phyloP scores from a whole-genome alignment of 2,888 invertebrate genomes.

The Nipponacmea schrenckii region DNA sequence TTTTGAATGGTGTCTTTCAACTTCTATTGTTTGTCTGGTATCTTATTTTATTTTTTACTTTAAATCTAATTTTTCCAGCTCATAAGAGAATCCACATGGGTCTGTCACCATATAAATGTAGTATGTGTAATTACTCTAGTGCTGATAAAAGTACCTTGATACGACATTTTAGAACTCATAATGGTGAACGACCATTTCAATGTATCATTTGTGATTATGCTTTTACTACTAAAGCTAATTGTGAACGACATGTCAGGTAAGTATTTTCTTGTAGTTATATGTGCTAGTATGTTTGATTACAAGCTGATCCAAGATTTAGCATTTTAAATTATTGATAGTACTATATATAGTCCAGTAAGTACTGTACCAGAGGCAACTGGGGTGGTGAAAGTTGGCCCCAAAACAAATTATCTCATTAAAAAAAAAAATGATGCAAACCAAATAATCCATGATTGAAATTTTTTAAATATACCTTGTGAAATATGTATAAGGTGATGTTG shows the following conservation, averaged over 20 bases:
- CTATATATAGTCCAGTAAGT: too few species aligned
- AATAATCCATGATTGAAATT: too few species aligned
- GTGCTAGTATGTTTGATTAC: neutral
- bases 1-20: too few species aligned
- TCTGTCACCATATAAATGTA: conserved; percentile 85
- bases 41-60: too few species aligned
- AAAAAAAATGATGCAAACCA: too few species aligned
- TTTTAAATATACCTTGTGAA: too few species aligned
- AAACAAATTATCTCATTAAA: too few species aligned
- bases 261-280: conserved; percentile 8
- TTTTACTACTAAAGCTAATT: conserved; percentile 97
- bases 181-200: conserved; percentile 93
- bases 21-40: too few species aligned
- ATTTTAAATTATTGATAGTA: too few species aligned
- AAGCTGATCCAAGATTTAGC: neutral
- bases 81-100: conserved; percentile 77
- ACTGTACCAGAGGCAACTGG: too few species aligned
- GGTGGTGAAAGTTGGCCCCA: too few species aligned
- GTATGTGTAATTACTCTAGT: conserved; percentile 90
- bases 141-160: conserved; percentile 91
- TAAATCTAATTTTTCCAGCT: conserved; percentile 30
- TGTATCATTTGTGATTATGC: conserved; percentile 95
- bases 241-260: conserved; percentile 85
- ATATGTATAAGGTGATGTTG: too few species aligned
- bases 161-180: conserved; percentile 92